Conservation (phyloP, 2,888 invertebrate species). For the Charanyca ferruginea region DNA sequence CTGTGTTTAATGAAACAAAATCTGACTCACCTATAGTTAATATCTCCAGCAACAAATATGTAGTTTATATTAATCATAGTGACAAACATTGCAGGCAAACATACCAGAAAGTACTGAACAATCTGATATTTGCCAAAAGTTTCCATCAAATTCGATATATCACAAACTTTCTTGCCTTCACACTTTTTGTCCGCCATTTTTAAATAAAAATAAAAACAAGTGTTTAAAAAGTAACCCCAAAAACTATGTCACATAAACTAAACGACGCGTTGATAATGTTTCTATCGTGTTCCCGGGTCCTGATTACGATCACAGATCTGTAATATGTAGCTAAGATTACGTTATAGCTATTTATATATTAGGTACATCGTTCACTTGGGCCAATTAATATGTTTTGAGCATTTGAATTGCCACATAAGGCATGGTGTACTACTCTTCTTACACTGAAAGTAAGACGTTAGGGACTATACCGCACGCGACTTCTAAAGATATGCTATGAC, state of each 20-base stretch:
- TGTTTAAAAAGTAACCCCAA: neutral
- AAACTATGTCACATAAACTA: neutral
- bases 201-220: neutral
- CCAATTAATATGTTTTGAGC: neutral
- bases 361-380: neutral
- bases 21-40: slow-evolving; percentile 76
- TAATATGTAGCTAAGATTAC: neutral
- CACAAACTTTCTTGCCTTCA: slow-evolving; percentile 57
- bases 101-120: slow-evolving; percentile 75
- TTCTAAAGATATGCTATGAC: slow-evolving; percentile 23
- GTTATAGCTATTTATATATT: slow-evolving; percentile 1
- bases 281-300: neutral
- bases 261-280: neutral
- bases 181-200: slow-evolving; percentile 47
- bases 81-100: slow-evolving; percentile 75
- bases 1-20: neutral
- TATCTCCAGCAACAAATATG: slow-evolving; percentile 81
- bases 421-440: slow-evolving; percentile 1
- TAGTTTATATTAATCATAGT: slow-evolving; percentile 83
- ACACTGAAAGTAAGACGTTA: slow-evolving; percentile 3
- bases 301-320: neutral
- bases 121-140: slow-evolving; percentile 86
- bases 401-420: neutral
- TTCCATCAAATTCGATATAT: slow-evolving; percentile 75
- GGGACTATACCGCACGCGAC: neutral